phyloP scores from a whole-genome alignment of 1,140 invertebrate genomes.

The Zeugodacus cucurbitae region DNA sequence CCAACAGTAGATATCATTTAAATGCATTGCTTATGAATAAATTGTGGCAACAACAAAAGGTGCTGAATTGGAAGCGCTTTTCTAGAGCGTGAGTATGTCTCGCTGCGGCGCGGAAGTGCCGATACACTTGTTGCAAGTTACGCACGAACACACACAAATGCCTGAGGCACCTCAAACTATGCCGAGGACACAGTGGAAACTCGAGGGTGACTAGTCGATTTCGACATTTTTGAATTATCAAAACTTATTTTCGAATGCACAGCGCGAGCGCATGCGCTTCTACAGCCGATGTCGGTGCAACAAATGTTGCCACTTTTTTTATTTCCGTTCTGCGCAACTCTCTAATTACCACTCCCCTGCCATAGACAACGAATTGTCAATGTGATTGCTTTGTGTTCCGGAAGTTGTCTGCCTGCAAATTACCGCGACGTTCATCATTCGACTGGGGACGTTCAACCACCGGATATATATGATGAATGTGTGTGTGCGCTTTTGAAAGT shows the following conservation, averaged over 20 bases:
- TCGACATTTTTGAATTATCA: neutral
- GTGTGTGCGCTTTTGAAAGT: neutral
- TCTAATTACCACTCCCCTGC: neutral
- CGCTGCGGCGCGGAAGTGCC: neutral
- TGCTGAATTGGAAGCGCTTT: neutral
- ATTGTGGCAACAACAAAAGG: neutral
- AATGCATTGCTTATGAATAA: neutral
- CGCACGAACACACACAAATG: neutral
- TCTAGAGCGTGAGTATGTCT: neutral
- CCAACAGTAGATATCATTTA: neutral
- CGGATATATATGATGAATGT: neutral
- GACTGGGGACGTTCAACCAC: neutral
- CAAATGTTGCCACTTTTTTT: neutral
- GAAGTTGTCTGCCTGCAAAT: constrained; percentile 14
- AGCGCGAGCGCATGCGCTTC: neutral
- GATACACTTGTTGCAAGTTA: constrained; percentile 18
- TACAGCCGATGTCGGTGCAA: neutral
- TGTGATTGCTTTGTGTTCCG: neutral
- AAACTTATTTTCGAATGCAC: neutral
- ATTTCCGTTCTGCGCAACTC: neutral
- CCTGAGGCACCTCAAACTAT: neutral
- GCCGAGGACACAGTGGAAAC: neutral
- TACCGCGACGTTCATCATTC: neutral
- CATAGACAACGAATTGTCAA: neutral
- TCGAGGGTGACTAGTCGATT: neutral